phyloP scores from a whole-genome alignment of 2,113 vertebrate genomes.

The Nerophis ophidion region DNA sequence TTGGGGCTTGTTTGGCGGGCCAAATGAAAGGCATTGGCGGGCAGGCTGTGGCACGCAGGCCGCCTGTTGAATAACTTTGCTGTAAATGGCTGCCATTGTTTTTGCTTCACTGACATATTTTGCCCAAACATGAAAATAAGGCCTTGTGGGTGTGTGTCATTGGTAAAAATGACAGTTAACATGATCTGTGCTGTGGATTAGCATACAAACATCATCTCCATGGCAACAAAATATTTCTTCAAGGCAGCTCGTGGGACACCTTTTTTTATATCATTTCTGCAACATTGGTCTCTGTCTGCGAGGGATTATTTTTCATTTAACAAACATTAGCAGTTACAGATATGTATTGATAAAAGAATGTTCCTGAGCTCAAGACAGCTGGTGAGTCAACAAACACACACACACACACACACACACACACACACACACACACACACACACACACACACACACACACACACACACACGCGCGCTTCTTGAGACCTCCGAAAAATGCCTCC shows the following conservation, averaged over 20 bases:
- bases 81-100: no score
- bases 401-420: conserved; percentile 7
- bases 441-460: neutral
- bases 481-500: no score
- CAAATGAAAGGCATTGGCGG: no score
- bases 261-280: conserved; percentile 10
- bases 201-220: conserved; percentile 20
- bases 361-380: conserved; percentile 3
- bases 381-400: conserved; percentile 5
- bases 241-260: conserved; percentile 25
- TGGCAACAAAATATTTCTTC: conserved; percentile 40
- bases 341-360: conserved; percentile 21
- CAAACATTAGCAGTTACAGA: conserved; percentile 25
- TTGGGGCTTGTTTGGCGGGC: no score
- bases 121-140: neutral
- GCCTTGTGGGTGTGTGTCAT: neutral
- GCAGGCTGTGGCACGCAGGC: no score
- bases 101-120: no score
- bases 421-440: neutral
- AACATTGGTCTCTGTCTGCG: conserved; percentile 16
- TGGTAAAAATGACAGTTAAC: conserved; percentile 4
- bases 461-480: neutral
- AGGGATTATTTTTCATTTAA: conserved; percentile 33
- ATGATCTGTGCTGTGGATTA: conserved; percentile 14
- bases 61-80: no score